Base-by-base conservation (phyloP, 2,888 invertebrate genomes). In the Heteromyza rotundicornis region DNA sequence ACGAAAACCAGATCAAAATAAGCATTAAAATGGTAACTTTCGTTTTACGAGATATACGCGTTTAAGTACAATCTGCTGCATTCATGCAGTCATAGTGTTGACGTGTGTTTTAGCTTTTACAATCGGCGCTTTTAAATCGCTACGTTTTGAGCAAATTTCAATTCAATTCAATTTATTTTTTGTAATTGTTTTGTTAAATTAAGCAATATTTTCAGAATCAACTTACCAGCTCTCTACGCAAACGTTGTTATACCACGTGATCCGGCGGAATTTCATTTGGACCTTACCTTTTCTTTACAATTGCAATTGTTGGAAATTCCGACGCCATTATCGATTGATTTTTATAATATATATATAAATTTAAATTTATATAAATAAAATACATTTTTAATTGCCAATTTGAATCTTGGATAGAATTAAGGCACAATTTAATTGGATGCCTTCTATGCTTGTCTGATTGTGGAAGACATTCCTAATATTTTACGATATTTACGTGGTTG, bases 191-290 rank as follows among this genome's bases (percentile, higher is more conserved):
- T 70, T 71, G 68, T 73, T 67, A 74, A 71, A 36, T 64, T 52
- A 65, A 66, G 59, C 58, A 62, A 56, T 60, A 69, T 71, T 68
- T 71, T 71, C 69, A 70, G 68, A 70, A 68, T 70, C 14, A 74
- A 82, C 81, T 82, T 82, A 82, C 82, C 82, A 82, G 75, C 74
- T 73, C 69, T 66, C 72, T 71, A 75, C 71, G 71, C 76, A 76
- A 80, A 80, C 78, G 79, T 81, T 82, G 82, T 81, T 82, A 81
- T 81, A 80, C 76, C 76, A 72, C 74, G 72, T 71, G 73, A 70
- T 78, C 80, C 77, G 76, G 73, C 73, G 72, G 76, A 75, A 79
- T 77, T 76, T 75, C 70, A 59, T 68, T 59, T 70, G 64, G n/a
- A 71, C 75, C 82, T 82, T 82, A 82, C 82, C 82, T 82, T 82